A percentile compares a stretch with the other conserved stretches of the same genome.
Evolutionary conservation across 2,888 invertebrate genomes (phyloP).

Genomic region (Calameuta idolon): DNA sequence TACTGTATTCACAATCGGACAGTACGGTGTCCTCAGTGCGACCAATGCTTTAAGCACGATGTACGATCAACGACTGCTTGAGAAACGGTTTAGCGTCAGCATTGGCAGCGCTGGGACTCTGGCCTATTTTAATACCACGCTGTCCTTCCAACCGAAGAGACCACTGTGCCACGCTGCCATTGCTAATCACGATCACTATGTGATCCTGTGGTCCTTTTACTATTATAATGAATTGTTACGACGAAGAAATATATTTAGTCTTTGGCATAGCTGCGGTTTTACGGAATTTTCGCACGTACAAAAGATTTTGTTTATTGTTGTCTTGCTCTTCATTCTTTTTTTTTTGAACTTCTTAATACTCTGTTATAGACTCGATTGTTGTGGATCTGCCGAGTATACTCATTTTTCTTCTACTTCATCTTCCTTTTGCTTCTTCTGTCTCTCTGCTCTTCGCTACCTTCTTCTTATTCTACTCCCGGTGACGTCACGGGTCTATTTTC

Average conservation of each 20-base stretch:
- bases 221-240: constrained; percentile 19
- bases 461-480: constrained; percentile 42
- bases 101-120: constrained; percentile 50
- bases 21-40: constrained; percentile 17
- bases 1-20: constrained; percentile 9
- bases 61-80: constrained; percentile 54
- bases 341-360: neutral
- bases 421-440: neutral
- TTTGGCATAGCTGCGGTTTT: constrained; percentile 22
- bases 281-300: constrained; percentile 17
- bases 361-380: neutral
- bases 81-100: constrained; percentile 40
- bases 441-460: constrained; percentile 11
- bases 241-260: constrained; percentile 24
- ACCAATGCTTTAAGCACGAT: constrained; percentile 46
- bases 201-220: constrained; percentile 27
- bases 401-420: neutral
- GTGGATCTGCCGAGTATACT: neutral
- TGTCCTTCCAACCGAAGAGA: constrained; percentile 60
- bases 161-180: constrained; percentile 11
- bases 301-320: neutral
- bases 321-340: neutral
- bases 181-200: neutral
- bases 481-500: constrained; percentile 61
- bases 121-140: constrained; percentile 64